Conservation (phyloP, 2,113 vertebrate species). For the Mesembrinibis cayennensis region DNA sequence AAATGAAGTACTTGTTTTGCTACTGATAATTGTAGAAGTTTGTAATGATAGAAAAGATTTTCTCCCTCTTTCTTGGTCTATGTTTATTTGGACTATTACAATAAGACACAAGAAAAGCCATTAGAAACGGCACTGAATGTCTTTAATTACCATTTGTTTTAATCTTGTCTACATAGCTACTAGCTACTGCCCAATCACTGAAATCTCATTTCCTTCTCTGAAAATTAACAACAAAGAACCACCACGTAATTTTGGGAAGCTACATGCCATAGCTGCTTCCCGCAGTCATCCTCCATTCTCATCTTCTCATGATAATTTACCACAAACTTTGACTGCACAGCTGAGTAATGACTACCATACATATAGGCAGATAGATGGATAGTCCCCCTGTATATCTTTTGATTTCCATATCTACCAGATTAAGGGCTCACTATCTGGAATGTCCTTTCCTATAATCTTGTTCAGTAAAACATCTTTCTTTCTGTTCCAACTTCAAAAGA, state of each 20-base stretch:
- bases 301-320: neutral
- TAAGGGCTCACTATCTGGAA: neutral
- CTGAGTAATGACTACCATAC: neutral
- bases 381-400: neutral
- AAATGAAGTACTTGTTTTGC: neutral
- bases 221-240: neutral
- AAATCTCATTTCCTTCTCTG: neutral
- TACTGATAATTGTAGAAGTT: neutral
- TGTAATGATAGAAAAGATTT: neutral
- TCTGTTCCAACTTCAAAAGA: conserved; percentile 3
- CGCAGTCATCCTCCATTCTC: neutral
- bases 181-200: neutral
- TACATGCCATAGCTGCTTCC: neutral
- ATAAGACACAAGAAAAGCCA: neutral
- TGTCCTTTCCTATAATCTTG: neutral
- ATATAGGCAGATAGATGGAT: neutral
- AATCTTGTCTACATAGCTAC: neutral
- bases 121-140: neutral
- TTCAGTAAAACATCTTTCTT: neutral
- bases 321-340: neutral
- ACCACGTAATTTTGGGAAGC: neutral
- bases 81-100: neutral
- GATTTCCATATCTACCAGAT: neutral
- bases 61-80: neutral
- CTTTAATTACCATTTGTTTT: neutral